Percentiles rank a stretch among this genome's conserved stretches.
Evolutionary conservation across 2,113 vertebrate genomes (phyloP).

Genomic region (Crotophaga sulcirostris): DNA sequence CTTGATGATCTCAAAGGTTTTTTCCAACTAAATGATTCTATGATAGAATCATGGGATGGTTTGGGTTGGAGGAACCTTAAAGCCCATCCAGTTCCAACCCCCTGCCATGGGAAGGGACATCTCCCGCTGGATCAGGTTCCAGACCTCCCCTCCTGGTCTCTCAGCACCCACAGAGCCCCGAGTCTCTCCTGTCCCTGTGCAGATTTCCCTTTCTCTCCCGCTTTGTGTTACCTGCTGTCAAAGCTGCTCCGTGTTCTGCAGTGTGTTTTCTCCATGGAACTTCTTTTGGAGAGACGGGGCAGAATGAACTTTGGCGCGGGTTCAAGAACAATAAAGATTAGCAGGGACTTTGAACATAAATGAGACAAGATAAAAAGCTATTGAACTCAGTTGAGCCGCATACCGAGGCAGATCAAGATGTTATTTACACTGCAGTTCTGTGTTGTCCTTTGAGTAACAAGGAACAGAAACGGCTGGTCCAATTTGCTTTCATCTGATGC

Average conservation of each 20-base stretch:
- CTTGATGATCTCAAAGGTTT: no score
- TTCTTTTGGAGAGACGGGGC: background rate
- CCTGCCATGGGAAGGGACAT: no score
- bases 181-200: background rate
- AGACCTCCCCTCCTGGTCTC: accelerated
- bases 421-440: background rate
- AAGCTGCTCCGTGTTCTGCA: background rate
- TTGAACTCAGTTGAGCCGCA: background rate
- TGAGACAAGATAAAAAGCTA: slow-evolving; percentile 22
- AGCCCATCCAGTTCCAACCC: no score
- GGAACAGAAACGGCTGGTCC: background rate
- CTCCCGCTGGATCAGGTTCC: no score
- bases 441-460: background rate
- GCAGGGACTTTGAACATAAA: background rate
- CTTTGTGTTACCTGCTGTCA: background rate
- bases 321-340: slow-evolving; percentile 25
- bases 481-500: background rate
- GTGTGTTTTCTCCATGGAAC: background rate
- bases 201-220: background rate
- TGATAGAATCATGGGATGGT: no score
- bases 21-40: no score
- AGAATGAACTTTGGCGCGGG: background rate
- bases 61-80: no score
- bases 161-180: accelerated
- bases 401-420: background rate